Base-by-base conservation (phyloP, 2,797 vertebrate genomes). In the Hydrolagus colliei region DNA sequence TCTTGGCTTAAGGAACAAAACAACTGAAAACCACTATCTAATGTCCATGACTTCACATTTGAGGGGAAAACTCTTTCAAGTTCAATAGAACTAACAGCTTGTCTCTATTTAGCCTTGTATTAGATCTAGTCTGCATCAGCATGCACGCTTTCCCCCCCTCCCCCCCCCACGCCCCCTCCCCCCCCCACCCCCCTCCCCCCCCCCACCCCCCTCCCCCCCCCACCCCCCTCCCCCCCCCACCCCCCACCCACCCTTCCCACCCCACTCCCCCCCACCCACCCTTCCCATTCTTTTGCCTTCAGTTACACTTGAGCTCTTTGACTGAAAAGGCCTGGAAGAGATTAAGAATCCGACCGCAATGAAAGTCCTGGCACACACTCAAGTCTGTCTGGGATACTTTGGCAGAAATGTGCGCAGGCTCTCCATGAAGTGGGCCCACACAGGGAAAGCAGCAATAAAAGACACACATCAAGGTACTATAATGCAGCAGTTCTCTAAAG, bases 271-370 rank as follows among this genome's bases (percentile, higher is more conserved):
- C 87, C 90, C 89, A 68, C 72, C 22, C 86, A 11, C 63, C 62
- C 85, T 76, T 52, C 87, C 90, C 88, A 7, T 71, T 3, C n/a
- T 35, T 71, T 80, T 67, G 89, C 89, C 89, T 90, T 90, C 91
- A 91, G 91, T 90, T 91, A 91, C 91, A 93, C 91, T 95, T 92
- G 92, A 94, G 94, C 91, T 96, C 95, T 95, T 95, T 95, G 94
- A 96, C 94, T 95, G 94, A 95, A 96, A 96, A 96, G 93, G 96
- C 96, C 97, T 98, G 97, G 96, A 97, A 97, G 93, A 97, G 96
- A 98, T 98, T 98, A 98, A 95, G 95, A 95, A 93, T 94, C 92
- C 90, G 87, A 94, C 94, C 94, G 91, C 95, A 96, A 93, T 95
- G 95, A 96, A 95, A 95, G 94, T 90, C 91, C 92, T 98, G 97